Evolutionary conservation across 2,113 vertebrate species (phyloP).

Genomic region (Sphyrna mokarran): DNA sequence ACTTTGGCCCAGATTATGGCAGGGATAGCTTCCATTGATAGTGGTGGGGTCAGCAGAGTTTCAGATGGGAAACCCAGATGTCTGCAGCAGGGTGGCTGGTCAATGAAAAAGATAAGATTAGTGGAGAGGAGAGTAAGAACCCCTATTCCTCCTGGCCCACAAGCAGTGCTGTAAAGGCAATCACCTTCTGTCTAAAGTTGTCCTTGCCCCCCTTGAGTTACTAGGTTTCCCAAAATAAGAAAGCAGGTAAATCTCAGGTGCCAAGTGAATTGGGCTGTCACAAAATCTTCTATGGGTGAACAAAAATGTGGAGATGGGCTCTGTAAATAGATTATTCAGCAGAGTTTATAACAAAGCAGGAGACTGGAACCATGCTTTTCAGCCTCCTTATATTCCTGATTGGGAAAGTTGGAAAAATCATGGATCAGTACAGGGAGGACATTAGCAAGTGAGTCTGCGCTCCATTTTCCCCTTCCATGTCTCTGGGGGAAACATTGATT

Average conservation of each 20-base stretch:
- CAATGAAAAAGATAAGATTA: neutral
- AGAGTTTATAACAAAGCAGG: neutral
- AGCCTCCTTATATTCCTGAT: neutral
- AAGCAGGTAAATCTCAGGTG: neutral
- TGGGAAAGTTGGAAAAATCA: too few species aligned
- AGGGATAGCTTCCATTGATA: too few species aligned
- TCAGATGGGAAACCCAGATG: too few species aligned
- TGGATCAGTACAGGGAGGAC: neutral
- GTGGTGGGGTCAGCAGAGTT: too few species aligned
- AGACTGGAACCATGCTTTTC: neutral
- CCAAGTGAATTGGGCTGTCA: too few species aligned
- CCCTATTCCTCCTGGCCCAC: neutral
- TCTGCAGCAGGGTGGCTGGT: too few species aligned
- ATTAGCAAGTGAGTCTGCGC: too few species aligned
- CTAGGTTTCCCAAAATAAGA: too few species aligned
- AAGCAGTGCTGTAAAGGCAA: neutral
- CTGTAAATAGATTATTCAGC: neutral
- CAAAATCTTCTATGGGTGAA: neutral
- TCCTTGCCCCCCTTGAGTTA: neutral
- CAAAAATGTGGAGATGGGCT: neutral
- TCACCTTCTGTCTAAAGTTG: too few species aligned
- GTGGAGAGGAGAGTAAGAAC: neutral
- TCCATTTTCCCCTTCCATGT: too few species aligned
- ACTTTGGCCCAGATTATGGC: too few species aligned
- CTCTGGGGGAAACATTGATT: too few species aligned